Conservation (phyloP, 2,888 invertebrate species). For the Epinotia demarniana region DNA sequence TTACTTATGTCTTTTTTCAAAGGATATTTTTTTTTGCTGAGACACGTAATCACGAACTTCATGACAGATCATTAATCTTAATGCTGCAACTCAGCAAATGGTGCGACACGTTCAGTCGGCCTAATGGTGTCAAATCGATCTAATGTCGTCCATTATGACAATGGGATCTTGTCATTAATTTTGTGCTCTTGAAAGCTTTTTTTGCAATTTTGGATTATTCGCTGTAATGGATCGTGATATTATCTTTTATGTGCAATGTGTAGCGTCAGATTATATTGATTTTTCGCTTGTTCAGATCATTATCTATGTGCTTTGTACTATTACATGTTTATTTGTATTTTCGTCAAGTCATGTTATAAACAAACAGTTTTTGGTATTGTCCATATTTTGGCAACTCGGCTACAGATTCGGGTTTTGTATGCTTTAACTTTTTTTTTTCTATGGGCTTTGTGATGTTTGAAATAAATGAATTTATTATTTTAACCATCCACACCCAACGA, state of each 20-base stretch:
- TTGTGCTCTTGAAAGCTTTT: slow-evolving; percentile 28
- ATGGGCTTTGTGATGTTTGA: too few species aligned
- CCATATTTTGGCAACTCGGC: not conserved
- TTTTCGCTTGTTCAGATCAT: slow-evolving; percentile 13
- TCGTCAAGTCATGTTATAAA: slow-evolving; percentile 14
- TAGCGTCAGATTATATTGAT: slow-evolving; percentile 22
- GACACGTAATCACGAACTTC: slow-evolving; percentile 4
- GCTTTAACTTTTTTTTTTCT: too few species aligned
- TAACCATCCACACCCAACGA: too few species aligned
- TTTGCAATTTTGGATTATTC: slow-evolving; percentile 7
- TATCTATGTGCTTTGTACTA: not conserved
- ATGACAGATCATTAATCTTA: slow-evolving; percentile 25
- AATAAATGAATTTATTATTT: too few species aligned
- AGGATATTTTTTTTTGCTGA: not conserved
- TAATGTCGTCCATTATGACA: slow-evolving; percentile 30
- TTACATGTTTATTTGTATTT: slow-evolving; percentile 23
- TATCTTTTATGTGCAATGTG: slow-evolving; percentile 13
- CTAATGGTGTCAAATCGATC: slow-evolving; percentile 32
- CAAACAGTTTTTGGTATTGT: not conserved
- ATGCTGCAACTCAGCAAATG: slow-evolving; percentile 31
- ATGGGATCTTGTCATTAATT: slow-evolving; percentile 28
- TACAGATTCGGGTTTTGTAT: too few species aligned
- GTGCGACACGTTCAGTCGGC: slow-evolving; percentile 4
- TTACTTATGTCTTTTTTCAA: not conserved
- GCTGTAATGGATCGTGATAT: slow-evolving; percentile 33